Percentiles rank a stretch among this genome's conserved stretches.
Evolutionary conservation across 2,113 vertebrate species (phyloP).

Genomic region (Empidonax traillii): DNA sequence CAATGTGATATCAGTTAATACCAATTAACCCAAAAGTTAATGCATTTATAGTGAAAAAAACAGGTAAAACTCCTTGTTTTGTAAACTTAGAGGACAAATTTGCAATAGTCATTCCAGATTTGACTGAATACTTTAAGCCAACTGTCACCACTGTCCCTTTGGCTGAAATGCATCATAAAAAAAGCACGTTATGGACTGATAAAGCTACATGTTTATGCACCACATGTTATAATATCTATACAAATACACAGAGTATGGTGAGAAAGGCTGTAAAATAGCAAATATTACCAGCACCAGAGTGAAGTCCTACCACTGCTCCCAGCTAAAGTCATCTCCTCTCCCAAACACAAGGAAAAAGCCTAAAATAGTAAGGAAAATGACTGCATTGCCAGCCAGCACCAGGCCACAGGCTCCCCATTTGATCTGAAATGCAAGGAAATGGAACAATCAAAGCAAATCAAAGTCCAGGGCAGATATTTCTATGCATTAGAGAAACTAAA

Average conservation of each 20-base stretch:
- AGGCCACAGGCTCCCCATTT: constrained; percentile 94
- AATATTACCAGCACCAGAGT: neutral
- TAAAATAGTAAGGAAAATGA: constrained; percentile 94
- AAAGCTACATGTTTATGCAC: neutral
- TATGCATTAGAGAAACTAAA: constrained; percentile 21
- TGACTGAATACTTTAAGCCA: neutral
- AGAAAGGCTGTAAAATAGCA: neutral
- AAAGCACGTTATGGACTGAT: neutral
- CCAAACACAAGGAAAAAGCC: constrained; percentile 95
- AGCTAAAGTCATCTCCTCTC: constrained; percentile 93
- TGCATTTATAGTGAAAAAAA: neutral
- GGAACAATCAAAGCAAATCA: constrained; percentile 11
- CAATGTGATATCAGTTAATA: neutral
- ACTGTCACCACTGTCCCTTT: neutral
- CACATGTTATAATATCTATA: neutral
- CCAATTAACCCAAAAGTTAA: neutral
- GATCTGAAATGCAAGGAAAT: constrained; percentile 83
- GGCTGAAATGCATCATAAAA: constrained; percentile 5
- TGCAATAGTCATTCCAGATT: neutral
- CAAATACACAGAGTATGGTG: neutral
- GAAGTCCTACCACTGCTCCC: constrained; percentile 91
- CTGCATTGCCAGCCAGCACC: constrained; percentile 91
- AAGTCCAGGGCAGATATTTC: neutral
- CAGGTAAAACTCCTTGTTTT: neutral
- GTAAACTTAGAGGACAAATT: neutral